Evolutionary conservation across 2,113 vertebrate species (phyloP).

Genomic region (Agelaius phoeniceus): DNA sequence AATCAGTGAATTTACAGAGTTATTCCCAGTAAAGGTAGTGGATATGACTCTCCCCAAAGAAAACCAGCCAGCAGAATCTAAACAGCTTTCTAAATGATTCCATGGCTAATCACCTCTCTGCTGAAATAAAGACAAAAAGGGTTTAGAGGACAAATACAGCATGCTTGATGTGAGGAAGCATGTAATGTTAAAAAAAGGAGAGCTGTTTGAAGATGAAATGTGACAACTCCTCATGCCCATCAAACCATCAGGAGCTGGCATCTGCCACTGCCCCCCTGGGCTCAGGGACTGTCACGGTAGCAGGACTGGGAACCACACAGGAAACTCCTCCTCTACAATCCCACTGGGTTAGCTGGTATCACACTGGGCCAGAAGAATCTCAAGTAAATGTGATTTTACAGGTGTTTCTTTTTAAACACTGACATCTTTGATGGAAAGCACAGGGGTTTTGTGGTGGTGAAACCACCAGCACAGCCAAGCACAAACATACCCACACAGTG

Average conservation of each 20-base stretch:
- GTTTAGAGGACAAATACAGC: conserved; percentile 18
- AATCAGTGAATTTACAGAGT: neutral
- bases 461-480: neutral
- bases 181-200: neutral
- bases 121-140: conserved; percentile 50
- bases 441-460: neutral
- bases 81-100: conserved; percentile 42
- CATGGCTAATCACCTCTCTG: neutral
- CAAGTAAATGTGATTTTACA: neutral
- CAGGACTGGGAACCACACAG: neutral
- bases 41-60: neutral
- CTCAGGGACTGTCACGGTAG: rapidly evolving
- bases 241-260: neutral
- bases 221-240: neutral
- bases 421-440: neutral
- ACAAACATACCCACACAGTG: rapidly evolving
- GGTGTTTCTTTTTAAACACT: neutral
- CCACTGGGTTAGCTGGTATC: neutral
- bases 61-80: conserved; percentile 3
- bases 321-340: neutral
- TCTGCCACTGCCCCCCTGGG: neutral
- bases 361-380: neutral
- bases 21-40: neutral
- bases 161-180: neutral
- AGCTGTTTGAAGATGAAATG: neutral